Evolutionary conservation across 1,140 invertebrate genomes (phyloP).

Genomic region (Coboldia fuscipes): DNA sequence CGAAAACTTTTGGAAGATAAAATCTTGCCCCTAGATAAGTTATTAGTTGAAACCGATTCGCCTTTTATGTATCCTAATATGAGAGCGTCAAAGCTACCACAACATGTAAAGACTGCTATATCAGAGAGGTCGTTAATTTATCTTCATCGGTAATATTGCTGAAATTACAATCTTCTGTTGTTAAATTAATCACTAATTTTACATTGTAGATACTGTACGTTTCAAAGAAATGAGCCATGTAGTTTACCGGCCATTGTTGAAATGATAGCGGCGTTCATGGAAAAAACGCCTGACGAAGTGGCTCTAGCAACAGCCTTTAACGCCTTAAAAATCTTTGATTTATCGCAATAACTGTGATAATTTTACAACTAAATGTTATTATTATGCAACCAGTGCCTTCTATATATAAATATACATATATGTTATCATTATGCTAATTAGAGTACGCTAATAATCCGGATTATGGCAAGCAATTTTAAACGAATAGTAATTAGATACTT

Average conservation of each 20-base stretch:
- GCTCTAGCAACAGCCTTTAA: slow-evolving; percentile 83
- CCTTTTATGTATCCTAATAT: slow-evolving; percentile 95
- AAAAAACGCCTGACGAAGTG: slow-evolving; percentile 68
- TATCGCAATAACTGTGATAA: slow-evolving; percentile 36
- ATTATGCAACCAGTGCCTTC: too few species aligned
- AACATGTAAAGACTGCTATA: slow-evolving; percentile 64
- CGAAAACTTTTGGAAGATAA: slow-evolving; percentile 61
- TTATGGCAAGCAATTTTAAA: too few species aligned
- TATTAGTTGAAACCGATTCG: slow-evolving; percentile 80
- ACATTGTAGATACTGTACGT: slow-evolving; percentile 66
- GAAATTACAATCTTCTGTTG: slow-evolving; percentile 2
- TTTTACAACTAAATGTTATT: too few species aligned
- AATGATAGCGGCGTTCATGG: slow-evolving; percentile 80
- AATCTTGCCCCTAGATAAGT: slow-evolving; percentile 56
- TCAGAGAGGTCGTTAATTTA: slow-evolving; percentile 48
- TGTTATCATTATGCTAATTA: too few species aligned
- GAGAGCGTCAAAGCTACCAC: slow-evolving; percentile 71
- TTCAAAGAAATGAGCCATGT: slow-evolving; percentile 91
- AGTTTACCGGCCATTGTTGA: slow-evolving; percentile 81
- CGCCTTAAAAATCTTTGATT: slow-evolving; percentile 77
- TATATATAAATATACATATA: too few species aligned
- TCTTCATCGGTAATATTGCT: slow-evolving; percentile 15
- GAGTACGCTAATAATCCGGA: too few species aligned
- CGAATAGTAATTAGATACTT: too few species aligned
- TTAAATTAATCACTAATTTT: slow-evolving; percentile 25